Percentiles rank a stretch among this genome's conserved stretches.
These are phyloP conservation scores for Drosophila grimshawi DNA, from an alignment of 1,140 invertebrate genomes.

Conservation along the genomic window DNA sequence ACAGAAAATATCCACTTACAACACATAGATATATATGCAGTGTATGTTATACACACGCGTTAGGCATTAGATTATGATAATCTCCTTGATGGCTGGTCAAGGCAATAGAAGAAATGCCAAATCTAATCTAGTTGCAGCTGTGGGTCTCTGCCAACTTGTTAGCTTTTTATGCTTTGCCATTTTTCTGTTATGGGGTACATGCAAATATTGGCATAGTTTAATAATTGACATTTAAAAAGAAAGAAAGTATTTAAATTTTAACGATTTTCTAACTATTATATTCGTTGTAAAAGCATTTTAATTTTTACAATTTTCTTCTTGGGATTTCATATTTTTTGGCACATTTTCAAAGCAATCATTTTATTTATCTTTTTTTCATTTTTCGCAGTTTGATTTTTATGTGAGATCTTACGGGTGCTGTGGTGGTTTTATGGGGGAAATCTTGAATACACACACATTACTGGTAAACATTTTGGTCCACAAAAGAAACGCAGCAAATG, in stretches of 20 bases:
- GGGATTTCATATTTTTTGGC: neutral
- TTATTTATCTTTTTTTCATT: neutral
- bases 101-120: constrained; percentile 36
- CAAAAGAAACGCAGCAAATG: neutral
- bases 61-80: constrained; percentile 63
- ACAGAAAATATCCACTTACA: constrained; percentile 39
- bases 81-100: constrained; percentile 59
- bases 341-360: neutral
- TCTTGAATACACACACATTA: neutral
- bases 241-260: neutral
- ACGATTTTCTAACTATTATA: too few species aligned
- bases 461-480: neutral
- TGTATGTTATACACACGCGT: neutral
- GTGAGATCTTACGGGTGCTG: too few species aligned
- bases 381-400: too few species aligned
- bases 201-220: neutral
- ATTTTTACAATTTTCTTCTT: neutral
- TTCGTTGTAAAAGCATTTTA: too few species aligned
- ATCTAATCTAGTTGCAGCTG: constrained; percentile 76
- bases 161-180: constrained; percentile 29
- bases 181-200: constrained; percentile 10
- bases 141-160: constrained; percentile 52
- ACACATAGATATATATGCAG: constrained; percentile 7
- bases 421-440: neutral
- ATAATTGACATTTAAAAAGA: neutral